phyloP scores from a whole-genome alignment of 2,888 invertebrate genomes.

The Choristoneura rosaceana region DNA sequence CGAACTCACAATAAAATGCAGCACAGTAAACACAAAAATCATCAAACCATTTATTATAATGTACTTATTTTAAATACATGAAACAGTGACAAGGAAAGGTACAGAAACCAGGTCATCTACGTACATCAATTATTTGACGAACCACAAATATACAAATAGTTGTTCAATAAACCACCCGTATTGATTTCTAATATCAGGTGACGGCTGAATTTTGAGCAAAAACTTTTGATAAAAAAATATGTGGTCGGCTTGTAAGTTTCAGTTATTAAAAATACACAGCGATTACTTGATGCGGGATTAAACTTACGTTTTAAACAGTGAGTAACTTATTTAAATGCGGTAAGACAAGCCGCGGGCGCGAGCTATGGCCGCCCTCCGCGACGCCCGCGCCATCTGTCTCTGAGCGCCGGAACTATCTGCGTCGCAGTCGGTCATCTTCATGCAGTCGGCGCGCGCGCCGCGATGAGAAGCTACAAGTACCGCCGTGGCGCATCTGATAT shows the following conservation, averaged over 20 bases:
- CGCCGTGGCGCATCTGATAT: conserved; percentile 81
- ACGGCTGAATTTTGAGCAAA: conserved; percentile 81
- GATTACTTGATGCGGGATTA: conserved; percentile 77
- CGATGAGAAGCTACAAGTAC: conserved; percentile 58
- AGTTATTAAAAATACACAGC: conserved; percentile 78
- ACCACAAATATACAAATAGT: conserved; percentile 48
- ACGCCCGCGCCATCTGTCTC: conserved; percentile 52
- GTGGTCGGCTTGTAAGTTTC: conserved; percentile 71
- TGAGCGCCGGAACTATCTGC: conserved; percentile 10
- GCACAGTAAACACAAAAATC: conserved; percentile 83
- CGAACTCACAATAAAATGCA: conserved; percentile 85
- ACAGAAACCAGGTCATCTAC: conserved; percentile 72
- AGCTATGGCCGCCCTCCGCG: conserved; percentile 58
- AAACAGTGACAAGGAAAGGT: conserved; percentile 72
- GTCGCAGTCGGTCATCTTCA: conserved; percentile 44
- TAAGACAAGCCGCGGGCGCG: conserved; percentile 80
- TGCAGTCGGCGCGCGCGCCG: conserved; percentile 44
- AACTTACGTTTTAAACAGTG: conserved; percentile 82
- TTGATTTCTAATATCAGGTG: conserved; percentile 61
- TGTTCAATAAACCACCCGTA: conserved; percentile 57
- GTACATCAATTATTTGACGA: conserved; percentile 72
- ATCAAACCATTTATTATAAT: conserved; percentile 76
- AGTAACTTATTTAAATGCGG: conserved; percentile 80
- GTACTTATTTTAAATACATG: conserved; percentile 77
- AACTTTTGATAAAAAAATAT: conserved; percentile 81